Evolutionary conservation across 2,888 invertebrate species (phyloP), one percentile per base, ranked within the genome.

Genomic region (Melangyna quadrimaculata): DNA sequence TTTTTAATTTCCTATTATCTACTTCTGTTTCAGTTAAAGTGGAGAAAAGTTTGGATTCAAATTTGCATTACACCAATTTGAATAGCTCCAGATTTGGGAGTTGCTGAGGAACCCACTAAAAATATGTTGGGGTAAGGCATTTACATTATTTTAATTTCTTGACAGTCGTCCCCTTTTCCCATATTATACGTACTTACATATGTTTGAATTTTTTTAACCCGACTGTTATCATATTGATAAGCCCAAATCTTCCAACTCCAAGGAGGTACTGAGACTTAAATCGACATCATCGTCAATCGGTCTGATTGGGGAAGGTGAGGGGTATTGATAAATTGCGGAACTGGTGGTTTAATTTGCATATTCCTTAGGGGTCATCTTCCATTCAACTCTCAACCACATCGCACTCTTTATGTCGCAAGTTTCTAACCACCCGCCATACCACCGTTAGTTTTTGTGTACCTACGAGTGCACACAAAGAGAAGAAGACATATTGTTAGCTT

Each of bases 361-460:
- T 78, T 78, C 78, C 72, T 78, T 53, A 19, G 72, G 37, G 72
- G 78, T 72, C 72, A 82, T 78, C 72, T 67, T 53, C 6, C 45
- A 63, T 57, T 37, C 57, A 48, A 48, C 55, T 57, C 45, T 53
- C 57, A 48, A n/a, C 43, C 43, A 22, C 17, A 10, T 27, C 55
- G 19, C 32, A 59, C 65, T 55, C 24, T 48, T 35, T 32, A 37
- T 67, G 45, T 71, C 37, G n/a, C 45, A 32, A 45, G 35, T 57
- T 35, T 22, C 55, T 17, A 40, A 8, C 43, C 63, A 43, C 27
- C 63, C 40, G 12, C 61, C 24, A 5, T 1, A 10, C 29, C 29
- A 32, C 40, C 48, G 27, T 12, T 24, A 3, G 8, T 24, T 40
- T 27, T 27, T 43, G 7, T 65, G 32, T 35, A 17, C 43, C 22